Evolutionary conservation across 2,797 vertebrate genomes (phyloP).

Genomic region (Nothura maculosa): DNA sequence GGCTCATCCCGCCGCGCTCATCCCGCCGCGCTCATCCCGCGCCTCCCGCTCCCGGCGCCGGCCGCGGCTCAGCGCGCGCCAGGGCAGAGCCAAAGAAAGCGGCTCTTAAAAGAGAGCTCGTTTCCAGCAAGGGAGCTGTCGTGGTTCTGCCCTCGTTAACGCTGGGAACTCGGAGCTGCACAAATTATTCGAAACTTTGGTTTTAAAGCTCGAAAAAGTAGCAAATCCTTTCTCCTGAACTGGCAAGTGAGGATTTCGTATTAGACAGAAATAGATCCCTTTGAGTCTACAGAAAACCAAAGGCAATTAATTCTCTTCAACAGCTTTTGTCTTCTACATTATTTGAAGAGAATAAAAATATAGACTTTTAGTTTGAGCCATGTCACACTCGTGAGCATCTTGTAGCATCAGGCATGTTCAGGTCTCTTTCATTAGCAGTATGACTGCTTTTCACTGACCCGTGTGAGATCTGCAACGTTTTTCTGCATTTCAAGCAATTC

Average conservation of each 20-base stretch:
- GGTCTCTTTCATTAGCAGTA: background rate
- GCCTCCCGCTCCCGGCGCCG: too few relatives aligned
- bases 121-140: background rate
- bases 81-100: accelerated
- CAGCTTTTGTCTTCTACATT: background rate
- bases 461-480: background rate
- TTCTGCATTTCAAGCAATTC: background rate
- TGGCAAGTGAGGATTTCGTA: background rate
- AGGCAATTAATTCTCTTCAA: background rate
- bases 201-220: background rate
- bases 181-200: background rate
- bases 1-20: slow-evolving; percentile 85
- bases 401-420: background rate
- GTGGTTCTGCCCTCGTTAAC: background rate
- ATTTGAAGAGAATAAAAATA: background rate
- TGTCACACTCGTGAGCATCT: background rate
- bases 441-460: background rate
- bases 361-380: background rate
- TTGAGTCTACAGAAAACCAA: background rate
- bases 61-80: too few relatives aligned
- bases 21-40: too few relatives aligned
- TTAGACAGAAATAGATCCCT: background rate
- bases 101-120: background rate
- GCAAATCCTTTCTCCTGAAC: background rate
- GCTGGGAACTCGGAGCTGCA: background rate